Evolutionary conservation across 1,140 invertebrate species (phyloP), one percentile per base, ranked within the genome.

Genomic region (Bombus consobrinus): DNA sequence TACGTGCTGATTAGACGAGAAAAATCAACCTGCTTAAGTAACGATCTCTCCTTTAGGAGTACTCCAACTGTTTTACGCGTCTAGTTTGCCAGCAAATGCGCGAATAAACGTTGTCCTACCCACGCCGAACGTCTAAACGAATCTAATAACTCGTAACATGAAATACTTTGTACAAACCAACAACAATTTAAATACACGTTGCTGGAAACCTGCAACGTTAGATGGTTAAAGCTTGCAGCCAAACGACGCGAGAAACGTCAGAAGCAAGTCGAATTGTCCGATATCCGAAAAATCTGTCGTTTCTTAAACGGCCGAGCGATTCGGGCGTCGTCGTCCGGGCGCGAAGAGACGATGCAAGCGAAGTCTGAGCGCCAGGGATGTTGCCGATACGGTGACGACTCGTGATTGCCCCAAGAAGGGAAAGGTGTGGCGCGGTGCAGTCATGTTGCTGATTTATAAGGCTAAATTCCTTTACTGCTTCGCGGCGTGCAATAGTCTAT

Each of bases 391-490:
- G 89, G 87, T 90, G 89, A 90, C 89, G 89, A 90, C 89, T 90
- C 89, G 89, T 90, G 89, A 90, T 90, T 90, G 89, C 89, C 87
- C 89, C 89, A 95, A 95, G 95, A 95, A 95, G 94, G 94, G 94
- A 95, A 95, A 95, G 95, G 95, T 95, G 95, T 95, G 95, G 94
- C 94, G 88, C 87, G 85, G 91, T 87, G 86, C 92, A 94, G 93
- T 95, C 95, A 93, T 95, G 94, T 94, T 90, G 93, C 94, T 95
- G 95, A 95, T 95, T 95, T 95, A 95, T 95, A 95, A 95, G 94
- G 93, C 93, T 93, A 93, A 94, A 94, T 94, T 94, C 94, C 92
- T 93, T 92, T 66, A 83, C 83, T 64, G 89, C 89, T 82, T 53
- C 82, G 78, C 87, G 80, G 84, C 76, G 75, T 83, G 85, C 81